Evolutionary conservation across 2,888 invertebrate species (phyloP), one percentile per base, ranked within the genome.

Genomic region (Drosophila anomelani): DNA sequence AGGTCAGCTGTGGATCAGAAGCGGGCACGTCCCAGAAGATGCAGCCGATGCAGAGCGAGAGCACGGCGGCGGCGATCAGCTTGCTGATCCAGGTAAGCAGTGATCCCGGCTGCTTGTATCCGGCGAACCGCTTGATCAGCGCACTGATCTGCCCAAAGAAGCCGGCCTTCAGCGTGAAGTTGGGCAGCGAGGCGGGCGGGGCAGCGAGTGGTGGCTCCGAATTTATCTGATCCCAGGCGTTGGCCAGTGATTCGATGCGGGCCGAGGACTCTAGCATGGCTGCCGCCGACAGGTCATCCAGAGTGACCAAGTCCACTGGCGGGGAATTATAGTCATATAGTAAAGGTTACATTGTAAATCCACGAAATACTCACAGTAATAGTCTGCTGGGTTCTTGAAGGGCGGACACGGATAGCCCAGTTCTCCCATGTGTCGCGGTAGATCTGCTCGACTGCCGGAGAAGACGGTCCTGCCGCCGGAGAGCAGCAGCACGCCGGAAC

Each of bases 321-420:
- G 93, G 4, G 8, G 17, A 4, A 20, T 23, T 1, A n/a, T 57
- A 1, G 17, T 7, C 2, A 39, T 4, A 53, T 6, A 29, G 26
- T 20, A 44, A 34, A 15, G 12, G 29, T 38, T 7, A 10, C 20
- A 4, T 2, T 10, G 1, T 4, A 20, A 32, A 32, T 26, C 12
- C 15, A 7, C 9, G 0, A 17, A 54, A 2, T 38, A 34, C 96
- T 95, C 93, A 97, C 97, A 94, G 92, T 98, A 98, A 92, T 98
- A 98, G 93, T 98, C 98, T 0, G 98, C 98, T 56, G 98, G 98
- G 91, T 98, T 98, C 93, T 98, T 98, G 92, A 97, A 98, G 0
- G 98, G 96, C 15, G 98, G 98, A 92, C 98, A 98, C 3, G 98
- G 98, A 93, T 98, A 98, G 90, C 98, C 98, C 77, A 95, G 93